Evolutionary conservation across 1,140 invertebrate species (phyloP).

Genomic region (Macrotrachela quadricornifera): DNA sequence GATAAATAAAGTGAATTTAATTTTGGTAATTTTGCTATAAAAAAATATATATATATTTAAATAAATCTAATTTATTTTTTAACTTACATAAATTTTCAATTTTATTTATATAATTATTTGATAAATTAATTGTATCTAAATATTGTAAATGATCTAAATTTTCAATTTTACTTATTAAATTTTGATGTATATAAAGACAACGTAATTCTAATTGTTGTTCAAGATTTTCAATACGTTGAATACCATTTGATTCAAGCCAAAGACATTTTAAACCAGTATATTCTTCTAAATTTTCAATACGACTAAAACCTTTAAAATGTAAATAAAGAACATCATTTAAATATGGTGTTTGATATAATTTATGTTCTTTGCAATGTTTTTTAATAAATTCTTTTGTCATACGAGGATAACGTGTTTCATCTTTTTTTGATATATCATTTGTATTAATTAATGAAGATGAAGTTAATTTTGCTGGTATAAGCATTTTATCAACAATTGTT

Average conservation of each 20-base stretch:
- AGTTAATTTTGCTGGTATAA: too few relatives aligned
- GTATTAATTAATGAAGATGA: too few relatives aligned
- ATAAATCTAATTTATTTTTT: not conserved
- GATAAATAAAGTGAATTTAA: slow-evolving; percentile 43
- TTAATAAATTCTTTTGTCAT: slow-evolving; percentile 35
- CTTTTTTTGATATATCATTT: too few relatives aligned
- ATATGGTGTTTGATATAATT: slow-evolving; percentile 61
- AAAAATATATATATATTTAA: too few relatives aligned
- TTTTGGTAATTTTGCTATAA: slow-evolving; percentile 26
- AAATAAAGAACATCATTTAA: slow-evolving; percentile 81
- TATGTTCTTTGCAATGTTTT: slow-evolving; percentile 59
- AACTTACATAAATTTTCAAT: slow-evolving; percentile 50
- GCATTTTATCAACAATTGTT: too few relatives aligned
- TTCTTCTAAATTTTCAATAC: slow-evolving; percentile 74
- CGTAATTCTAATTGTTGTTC: slow-evolving; percentile 50
- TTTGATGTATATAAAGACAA: slow-evolving; percentile 67
- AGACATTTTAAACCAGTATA: slow-evolving; percentile 73
- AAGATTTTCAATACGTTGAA: slow-evolving; percentile 57
- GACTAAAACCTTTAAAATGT: slow-evolving; percentile 64
- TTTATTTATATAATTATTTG: slow-evolving; percentile 54
- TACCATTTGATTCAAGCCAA: slow-evolving; percentile 77
- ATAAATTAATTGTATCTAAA: slow-evolving; percentile 62
- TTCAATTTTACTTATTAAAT: slow-evolving; percentile 60
- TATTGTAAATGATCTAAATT: slow-evolving; percentile 49
- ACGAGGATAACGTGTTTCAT: slow-evolving; percentile 10